Evolutionary conservation across 2,888 invertebrate genomes (phyloP).

Genomic region (Antitype chi): DNA sequence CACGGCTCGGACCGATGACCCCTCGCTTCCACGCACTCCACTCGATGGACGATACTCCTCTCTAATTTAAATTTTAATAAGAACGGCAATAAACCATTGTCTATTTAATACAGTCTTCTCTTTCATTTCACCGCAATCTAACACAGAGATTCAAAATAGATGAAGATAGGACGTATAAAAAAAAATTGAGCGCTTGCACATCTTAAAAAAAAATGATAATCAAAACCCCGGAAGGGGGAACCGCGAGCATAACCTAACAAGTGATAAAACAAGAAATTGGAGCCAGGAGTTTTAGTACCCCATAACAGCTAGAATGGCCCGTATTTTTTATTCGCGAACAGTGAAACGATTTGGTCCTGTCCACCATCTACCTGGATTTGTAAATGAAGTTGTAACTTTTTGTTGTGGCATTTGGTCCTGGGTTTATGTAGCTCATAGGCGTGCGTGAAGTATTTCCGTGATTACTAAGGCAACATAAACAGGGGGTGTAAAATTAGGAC

Average conservation of each 20-base stretch:
- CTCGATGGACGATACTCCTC: background rate
- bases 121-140: background rate
- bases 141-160: background rate
- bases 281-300: conserved; percentile 71
- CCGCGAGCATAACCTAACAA: conserved; percentile 37
- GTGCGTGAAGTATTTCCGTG: conserved; percentile 11
- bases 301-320: conserved; percentile 73
- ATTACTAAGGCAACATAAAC: conserved; percentile 44
- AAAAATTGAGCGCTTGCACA: background rate
- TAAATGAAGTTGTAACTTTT: conserved; percentile 52
- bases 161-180: background rate
- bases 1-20: background rate
- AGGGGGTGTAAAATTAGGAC: conserved; percentile 26
- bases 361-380: conserved; percentile 69
- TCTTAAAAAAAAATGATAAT: conserved; percentile 36
- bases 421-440: conserved; percentile 35
- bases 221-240: conserved; percentile 33
- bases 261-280: conserved; percentile 72
- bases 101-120: background rate
- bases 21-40: background rate
- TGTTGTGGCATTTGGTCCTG: conserved; percentile 8
- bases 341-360: conserved; percentile 70
- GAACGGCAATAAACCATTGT: too few relatives aligned
- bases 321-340: conserved; percentile 73
- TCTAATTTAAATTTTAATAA: background rate